A percentile compares a stretch with the other conserved stretches of the same genome.
Evolutionary conservation across 2,797 vertebrate genomes (phyloP).

Genomic region (Scyliorhinus canicula): DNA sequence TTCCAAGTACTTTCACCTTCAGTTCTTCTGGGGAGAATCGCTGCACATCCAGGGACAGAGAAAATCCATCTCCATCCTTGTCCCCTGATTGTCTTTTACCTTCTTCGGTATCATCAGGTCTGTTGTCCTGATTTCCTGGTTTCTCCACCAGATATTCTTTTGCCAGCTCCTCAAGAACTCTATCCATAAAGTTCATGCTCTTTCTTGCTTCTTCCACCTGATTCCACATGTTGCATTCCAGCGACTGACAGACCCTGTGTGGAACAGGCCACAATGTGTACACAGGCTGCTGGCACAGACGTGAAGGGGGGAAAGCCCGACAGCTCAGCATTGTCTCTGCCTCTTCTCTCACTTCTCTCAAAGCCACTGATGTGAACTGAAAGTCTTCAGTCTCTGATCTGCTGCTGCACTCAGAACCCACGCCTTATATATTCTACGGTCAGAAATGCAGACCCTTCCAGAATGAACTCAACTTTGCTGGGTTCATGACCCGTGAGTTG

Average conservation of each 20-base stretch:
- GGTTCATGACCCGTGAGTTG: background rate
- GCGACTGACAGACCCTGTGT: slow-evolving; percentile 45
- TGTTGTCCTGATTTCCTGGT: background rate
- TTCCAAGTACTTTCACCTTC: slow-evolving; percentile 53
- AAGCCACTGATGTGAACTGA: background rate
- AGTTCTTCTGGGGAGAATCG: slow-evolving; percentile 65
- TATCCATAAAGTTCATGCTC: slow-evolving; percentile 28
- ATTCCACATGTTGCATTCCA: slow-evolving; percentile 42
- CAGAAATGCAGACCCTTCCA: background rate
- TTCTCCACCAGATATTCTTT: background rate
- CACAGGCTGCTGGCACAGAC: slow-evolving; percentile 42
- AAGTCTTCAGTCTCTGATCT: slow-evolving; percentile 8
- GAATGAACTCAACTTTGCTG: background rate
- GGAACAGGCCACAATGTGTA: slow-evolving; percentile 47
- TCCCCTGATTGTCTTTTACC: background rate
- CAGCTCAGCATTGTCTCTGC: slow-evolving; percentile 19
- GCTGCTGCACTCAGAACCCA: background rate
- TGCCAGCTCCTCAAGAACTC: background rate
- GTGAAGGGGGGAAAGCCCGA: background rate
- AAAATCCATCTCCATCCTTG: slow-evolving; percentile 50
- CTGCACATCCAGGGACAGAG: slow-evolving; percentile 62
- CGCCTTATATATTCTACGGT: background rate
- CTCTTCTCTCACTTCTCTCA: background rate
- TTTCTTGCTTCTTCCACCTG: slow-evolving; percentile 37
- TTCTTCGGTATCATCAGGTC: background rate